Evolutionary conservation across 2,888 invertebrate genomes (phyloP).

Genomic region (Lycia hirtaria): DNA sequence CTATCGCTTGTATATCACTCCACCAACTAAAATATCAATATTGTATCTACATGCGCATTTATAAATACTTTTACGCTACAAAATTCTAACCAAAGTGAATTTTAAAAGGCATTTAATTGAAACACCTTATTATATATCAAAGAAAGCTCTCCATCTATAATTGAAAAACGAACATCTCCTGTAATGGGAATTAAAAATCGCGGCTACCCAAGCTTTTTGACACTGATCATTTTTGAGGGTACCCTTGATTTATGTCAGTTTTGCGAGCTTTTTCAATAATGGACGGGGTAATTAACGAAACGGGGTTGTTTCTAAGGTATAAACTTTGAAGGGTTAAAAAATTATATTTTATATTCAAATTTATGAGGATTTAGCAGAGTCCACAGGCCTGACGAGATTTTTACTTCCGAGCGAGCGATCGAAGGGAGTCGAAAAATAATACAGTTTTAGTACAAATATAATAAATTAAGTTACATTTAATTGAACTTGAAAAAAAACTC

Average conservation of each 20-base stretch:
- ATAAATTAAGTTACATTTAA: no score
- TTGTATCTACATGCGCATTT: no score
- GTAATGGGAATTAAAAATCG: slow-evolving; percentile 75
- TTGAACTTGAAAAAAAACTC: no score
- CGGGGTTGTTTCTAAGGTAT: slow-evolving; percentile 43
- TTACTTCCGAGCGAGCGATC: no score
- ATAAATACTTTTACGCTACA: no score
- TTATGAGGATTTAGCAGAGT: background rate
- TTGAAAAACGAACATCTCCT: slow-evolving; percentile 35
- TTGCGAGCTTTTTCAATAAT: slow-evolving; percentile 57
- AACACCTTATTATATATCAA: background rate
- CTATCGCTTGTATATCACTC: no score
- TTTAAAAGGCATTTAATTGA: background rate
- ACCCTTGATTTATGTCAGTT: slow-evolving; percentile 42
- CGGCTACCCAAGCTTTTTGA: slow-evolving; percentile 55
- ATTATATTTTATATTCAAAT: background rate
- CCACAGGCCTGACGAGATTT: background rate
- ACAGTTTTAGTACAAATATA: no score
- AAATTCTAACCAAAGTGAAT: no score
- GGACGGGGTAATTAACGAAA: slow-evolving; percentile 57
- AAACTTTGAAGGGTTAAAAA: slow-evolving; percentile 35
- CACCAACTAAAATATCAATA: no score
- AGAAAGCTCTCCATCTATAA: slow-evolving; percentile 12
- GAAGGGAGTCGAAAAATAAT: no score
- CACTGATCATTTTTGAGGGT: slow-evolving; percentile 57